Base-by-base conservation (phyloP, 2,888 invertebrate genomes). In the Elegia similella region DNA sequence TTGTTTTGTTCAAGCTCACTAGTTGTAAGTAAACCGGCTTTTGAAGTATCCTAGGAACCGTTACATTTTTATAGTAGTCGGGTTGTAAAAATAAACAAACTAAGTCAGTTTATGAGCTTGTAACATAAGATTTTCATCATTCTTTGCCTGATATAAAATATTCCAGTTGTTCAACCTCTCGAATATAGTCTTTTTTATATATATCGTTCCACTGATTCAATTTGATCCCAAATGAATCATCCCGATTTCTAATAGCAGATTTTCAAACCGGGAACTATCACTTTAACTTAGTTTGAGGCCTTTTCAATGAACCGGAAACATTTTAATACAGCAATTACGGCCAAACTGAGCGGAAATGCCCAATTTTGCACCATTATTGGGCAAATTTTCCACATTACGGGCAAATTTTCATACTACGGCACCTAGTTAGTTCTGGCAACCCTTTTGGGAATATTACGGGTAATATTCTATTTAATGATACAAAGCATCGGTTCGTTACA, bases 391-490 rank as follows among this genome's bases (percentile, higher is more conserved):
- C 43, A 54, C 56, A 61, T 61, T 62, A 61, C 56, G 13, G 48
- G 34, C 15, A 50, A 50, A 50, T 50, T 50, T 34, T 34, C 50
- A 34, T 34, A 50, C 50, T 7, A 50, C 34, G 17, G 34, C 17
- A 50, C 15, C 17, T 48, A 8, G 48, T 48, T 48, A 48, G 47
- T 47, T 47, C 48, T 50, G n/a, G 34, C 13, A 38, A 50, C 34
- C 50, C 50, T 50, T 38, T 85, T 81, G 84, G 66, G 74, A 68
- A 76, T 77, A 79, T 80, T 75, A 75, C 70, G 69, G 74, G 70
- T 83, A 85, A 86, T 85, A 78, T 79, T 83, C 87, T 88, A 81
- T 83, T 82, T 86, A 81, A 84, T 82, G 73, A 63, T 69, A 64
- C 76, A 73, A 84, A 84, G 80, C 50, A 50, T 50, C 15, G 50